Percentiles rank a stretch among this genome's conserved stretches.
Evolutionary conservation across 2,888 invertebrate genomes (phyloP).

Genomic region (Sinopyrophorus schimmeli): DNA sequence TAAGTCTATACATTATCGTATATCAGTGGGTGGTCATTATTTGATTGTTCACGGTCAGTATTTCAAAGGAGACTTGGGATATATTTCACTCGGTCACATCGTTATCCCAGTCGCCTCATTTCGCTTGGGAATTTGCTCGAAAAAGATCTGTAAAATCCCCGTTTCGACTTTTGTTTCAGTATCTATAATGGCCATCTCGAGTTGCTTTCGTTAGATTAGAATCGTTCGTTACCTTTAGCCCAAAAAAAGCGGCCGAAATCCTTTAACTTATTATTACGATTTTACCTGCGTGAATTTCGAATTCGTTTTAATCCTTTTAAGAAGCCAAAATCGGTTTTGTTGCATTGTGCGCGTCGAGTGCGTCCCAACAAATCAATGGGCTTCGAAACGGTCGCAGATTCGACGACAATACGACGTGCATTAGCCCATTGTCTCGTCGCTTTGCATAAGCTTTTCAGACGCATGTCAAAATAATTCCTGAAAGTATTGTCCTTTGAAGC

Average conservation of each 20-base stretch:
- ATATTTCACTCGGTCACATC: conserved; percentile 29
- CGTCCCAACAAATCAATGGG: conserved; percentile 37
- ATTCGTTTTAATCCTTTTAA: conserved; percentile 37
- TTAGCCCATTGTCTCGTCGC: conserved; percentile 32
- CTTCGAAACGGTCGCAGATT: conserved; percentile 29
- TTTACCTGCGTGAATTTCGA: conserved; percentile 25
- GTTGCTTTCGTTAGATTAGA: conserved; percentile 10
- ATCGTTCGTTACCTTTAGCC: not conserved
- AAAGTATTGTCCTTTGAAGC: conserved; percentile 20
- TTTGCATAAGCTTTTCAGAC: conserved; percentile 37
- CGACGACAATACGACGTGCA: conserved; percentile 23
- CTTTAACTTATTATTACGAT: not conserved
- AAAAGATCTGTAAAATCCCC: conserved; percentile 17
- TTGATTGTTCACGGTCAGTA: conserved; percentile 36
- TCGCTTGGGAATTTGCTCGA: conserved; percentile 25
- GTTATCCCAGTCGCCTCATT: conserved; percentile 28
- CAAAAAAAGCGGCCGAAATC: conserved; percentile 1
- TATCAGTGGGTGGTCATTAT: conserved; percentile 35
- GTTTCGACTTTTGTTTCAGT: conserved; percentile 13
- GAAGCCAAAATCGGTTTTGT: conserved; percentile 39
- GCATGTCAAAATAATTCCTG: conserved; percentile 38
- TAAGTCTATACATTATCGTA: conserved; percentile 23
- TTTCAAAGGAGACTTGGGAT: conserved; percentile 28
- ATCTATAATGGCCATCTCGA: conserved; percentile 10
- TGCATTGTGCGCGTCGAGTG: conserved; percentile 36